Percentiles rank a stretch among this genome's conserved stretches.
Evolutionary conservation across 1,140 invertebrate genomes (phyloP).

Genomic region (Acarapis woodi): DNA sequence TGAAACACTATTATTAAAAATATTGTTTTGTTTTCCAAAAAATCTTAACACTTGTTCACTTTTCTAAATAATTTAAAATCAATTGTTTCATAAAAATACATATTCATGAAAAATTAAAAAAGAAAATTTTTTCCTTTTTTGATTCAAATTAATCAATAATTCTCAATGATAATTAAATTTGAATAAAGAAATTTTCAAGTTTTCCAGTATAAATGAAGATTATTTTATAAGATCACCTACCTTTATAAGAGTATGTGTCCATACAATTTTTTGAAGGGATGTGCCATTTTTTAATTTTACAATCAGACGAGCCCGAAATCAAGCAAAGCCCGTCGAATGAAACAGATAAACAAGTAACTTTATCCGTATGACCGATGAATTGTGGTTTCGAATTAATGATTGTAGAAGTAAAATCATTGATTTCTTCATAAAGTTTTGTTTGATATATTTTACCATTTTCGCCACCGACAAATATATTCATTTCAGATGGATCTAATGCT

Average conservation of each 20-base stretch:
- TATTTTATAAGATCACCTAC: too few species aligned
- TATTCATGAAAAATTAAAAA: too few species aligned
- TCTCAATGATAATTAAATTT: too few species aligned
- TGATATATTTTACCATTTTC: constrained; percentile 33
- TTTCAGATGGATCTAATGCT: constrained; percentile 34
- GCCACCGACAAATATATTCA: constrained; percentile 36
- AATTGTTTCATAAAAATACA: too few species aligned
- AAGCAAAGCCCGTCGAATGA: constrained; percentile 34
- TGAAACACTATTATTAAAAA: too few species aligned
- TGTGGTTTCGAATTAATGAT: background rate
- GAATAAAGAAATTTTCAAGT: too few species aligned
- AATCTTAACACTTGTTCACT: too few species aligned
- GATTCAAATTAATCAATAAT: too few species aligned
- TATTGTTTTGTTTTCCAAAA: too few species aligned
- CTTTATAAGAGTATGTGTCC: constrained; percentile 32
- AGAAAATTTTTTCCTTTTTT: too few species aligned
- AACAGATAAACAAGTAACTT: constrained; percentile 32
- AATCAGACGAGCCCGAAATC: constrained; percentile 39
- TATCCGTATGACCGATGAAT: constrained; percentile 25
- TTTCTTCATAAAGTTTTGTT: constrained; percentile 27
- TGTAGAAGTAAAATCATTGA: constrained; percentile 10
- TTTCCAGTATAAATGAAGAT: too few species aligned
- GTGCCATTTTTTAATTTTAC: constrained; percentile 43
- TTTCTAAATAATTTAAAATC: too few species aligned
- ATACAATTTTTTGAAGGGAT: constrained; percentile 36